Conservation (phyloP, 2,113 vertebrate genomes). For the Paramisgurnus dabryanus region DNA sequence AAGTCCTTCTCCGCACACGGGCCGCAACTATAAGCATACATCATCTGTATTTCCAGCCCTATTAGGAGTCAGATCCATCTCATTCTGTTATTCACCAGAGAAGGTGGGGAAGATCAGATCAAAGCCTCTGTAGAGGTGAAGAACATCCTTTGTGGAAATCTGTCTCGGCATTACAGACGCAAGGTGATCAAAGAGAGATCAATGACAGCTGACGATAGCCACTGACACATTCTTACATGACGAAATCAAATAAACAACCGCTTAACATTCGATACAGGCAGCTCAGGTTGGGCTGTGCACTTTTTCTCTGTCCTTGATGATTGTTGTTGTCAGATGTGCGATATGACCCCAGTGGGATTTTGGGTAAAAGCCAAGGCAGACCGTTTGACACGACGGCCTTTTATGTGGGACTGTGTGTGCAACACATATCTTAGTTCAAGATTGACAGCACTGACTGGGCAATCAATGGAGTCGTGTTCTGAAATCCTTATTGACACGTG, state of each 20-base stretch:
- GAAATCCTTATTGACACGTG: too few species aligned
- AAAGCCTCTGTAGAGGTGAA: conserved; percentile 50
- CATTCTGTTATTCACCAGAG: conserved; percentile 31
- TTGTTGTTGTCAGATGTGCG: too few species aligned
- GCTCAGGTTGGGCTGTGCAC: neutral
- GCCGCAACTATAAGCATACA: neutral
- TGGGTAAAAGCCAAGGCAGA: too few species aligned
- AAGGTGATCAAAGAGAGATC: conserved; percentile 60
- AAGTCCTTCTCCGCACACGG: neutral
- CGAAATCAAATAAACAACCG: conserved; percentile 43
- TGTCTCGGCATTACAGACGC: conserved; percentile 39
- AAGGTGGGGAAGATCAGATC: conserved; percentile 50
- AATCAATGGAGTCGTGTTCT: too few species aligned
- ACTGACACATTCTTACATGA: conserved; percentile 41
- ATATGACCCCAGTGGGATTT: too few species aligned
- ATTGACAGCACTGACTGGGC: too few species aligned
- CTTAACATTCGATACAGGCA: conserved; percentile 11
- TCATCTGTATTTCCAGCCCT: conserved; percentile 21
- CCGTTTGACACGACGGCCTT: too few species aligned
- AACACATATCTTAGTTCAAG: too few species aligned
- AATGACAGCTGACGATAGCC: conserved; percentile 47
- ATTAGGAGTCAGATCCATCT: conserved; percentile 34
- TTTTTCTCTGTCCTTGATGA: neutral
- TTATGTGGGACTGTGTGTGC: too few species aligned
- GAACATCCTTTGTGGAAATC: conserved; percentile 52